Percentiles rank a stretch among this genome's conserved stretches.
phyloP scores from a whole-genome alignment of 2,797 vertebrate genomes.

The Gymnoscopelus microlampas region DNA sequence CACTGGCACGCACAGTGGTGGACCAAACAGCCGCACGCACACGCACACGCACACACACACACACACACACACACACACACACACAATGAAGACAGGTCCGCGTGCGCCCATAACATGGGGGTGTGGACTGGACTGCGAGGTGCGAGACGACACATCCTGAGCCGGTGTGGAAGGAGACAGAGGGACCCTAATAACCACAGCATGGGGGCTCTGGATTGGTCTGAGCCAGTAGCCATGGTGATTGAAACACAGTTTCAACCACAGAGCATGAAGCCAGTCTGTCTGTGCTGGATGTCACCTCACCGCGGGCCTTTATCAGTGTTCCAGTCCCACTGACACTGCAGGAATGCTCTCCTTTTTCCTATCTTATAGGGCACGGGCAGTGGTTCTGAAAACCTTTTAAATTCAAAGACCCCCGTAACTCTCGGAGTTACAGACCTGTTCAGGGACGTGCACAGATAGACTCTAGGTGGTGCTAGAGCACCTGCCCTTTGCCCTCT shows the following conservation, averaged over 20 bases:
- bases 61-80: conserved; percentile 17
- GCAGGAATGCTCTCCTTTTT: not conserved
- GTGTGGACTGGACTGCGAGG: conserved; percentile 32
- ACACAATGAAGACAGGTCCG: conserved; percentile 15
- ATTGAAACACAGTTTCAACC: conserved; percentile 71
- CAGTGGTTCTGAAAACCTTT: too few relatives aligned
- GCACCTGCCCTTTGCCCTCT: too few relatives aligned
- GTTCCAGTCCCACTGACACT: not conserved
- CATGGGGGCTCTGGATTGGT: conserved; percentile 57
- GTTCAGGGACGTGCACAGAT: too few relatives aligned
- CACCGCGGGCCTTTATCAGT: too few relatives aligned
- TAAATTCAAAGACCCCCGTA: too few relatives aligned
- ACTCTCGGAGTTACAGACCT: too few relatives aligned
- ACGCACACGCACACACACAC: conserved; percentile 18
- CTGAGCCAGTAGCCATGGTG: conserved; percentile 75
- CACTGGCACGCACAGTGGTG: too few relatives aligned
- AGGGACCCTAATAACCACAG: conserved; percentile 72
- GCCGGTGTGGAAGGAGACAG: conserved; percentile 60
- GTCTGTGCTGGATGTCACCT: conserved; percentile 28
- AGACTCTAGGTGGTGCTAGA: too few relatives aligned
- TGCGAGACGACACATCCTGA: conserved; percentile 64
- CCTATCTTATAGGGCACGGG: too few relatives aligned
- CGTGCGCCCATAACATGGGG: not conserved
- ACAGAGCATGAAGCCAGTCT: conserved; percentile 58
- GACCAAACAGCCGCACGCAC: not conserved